A percentile compares a stretch with the other conserved stretches of the same genome.
Evolutionary conservation across 2,888 invertebrate genomes (phyloP).

Genomic region (Rhingia campestris): DNA sequence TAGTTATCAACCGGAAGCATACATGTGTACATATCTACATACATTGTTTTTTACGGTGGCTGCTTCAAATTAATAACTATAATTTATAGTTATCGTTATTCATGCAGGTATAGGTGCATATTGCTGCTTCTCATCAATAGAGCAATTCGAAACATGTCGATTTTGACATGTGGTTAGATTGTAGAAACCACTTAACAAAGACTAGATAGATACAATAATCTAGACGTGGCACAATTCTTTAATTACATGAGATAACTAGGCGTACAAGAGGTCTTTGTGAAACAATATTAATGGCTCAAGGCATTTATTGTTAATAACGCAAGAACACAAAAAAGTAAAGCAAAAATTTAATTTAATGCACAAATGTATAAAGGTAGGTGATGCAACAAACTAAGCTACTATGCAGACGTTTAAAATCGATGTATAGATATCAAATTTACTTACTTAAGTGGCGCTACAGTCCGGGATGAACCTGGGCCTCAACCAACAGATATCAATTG

Average conservation of each 20-base stretch:
- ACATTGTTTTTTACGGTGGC: not conserved
- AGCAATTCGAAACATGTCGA: slow-evolving; percentile 10
- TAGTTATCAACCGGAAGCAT: slow-evolving; percentile 51
- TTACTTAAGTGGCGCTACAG: no score
- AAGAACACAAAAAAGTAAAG: slow-evolving; percentile 4
- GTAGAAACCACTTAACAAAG: slow-evolving; percentile 32
- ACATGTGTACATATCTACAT: slow-evolving; percentile 4
- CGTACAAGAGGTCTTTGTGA: slow-evolving; percentile 29
- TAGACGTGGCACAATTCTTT: not conserved
- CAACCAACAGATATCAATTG: no score
- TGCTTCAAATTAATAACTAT: slow-evolving; percentile 13
- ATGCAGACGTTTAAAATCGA: no score
- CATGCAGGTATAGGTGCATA: not conserved
- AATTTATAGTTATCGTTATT: slow-evolving; percentile 9
- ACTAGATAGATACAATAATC: not conserved
- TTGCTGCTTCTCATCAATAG: no score
- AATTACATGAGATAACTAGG: slow-evolving; percentile 6
- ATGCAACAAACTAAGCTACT: no score
- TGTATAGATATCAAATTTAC: no score
- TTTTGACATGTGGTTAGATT: slow-evolving; percentile 54
- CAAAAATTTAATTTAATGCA: slow-evolving; percentile 23
- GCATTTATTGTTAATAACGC: slow-evolving; percentile 35
- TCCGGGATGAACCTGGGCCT: no score
- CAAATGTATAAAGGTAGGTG: not conserved
- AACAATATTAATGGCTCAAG: slow-evolving; percentile 53